Evolutionary conservation across 1,140 invertebrate genomes (phyloP), one percentile per base, ranked within the genome.

Genomic region (Ceratosolen fusciceps): DNA sequence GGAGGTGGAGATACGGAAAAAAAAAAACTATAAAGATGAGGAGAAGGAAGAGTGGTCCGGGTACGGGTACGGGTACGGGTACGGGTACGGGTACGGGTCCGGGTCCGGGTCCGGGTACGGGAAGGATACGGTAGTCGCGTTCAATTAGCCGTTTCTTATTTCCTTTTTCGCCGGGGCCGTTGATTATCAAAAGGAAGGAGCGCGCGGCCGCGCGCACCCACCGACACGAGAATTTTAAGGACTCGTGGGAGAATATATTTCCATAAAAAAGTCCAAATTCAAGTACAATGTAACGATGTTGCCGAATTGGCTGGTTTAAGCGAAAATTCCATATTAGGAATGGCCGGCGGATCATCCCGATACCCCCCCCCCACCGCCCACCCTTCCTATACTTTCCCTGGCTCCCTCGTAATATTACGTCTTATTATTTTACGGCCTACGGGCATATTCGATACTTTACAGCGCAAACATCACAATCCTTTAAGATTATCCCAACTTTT

Each of bases 141-240:
- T 74, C 77, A 79, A 79, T 79, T 79, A 79, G 72, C 77, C 74
- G 52, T 74, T 74, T 79, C 71, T 79, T 74, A 68, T 56, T 31
- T 39, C 43, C n/a, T n/a, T 31, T 9, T 34, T 14, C 16, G 3
- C 10, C 24, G n/a, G 26, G 31, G 37, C 76, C n/a, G n/a, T 71
- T 34, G 39, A 74, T 74, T 74, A 74, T 56, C 24, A 39, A 67
- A 31, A 47, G 49, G 1, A 68, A 68, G 1, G 24, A 26, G 47
- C 24, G 29, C 8, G 56, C 24, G 56, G 5, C 21, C 39, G 67
- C 8, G 1, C 19, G n/a, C 8, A 19, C 24, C n/a, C 8, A 19
- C 24, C n/a, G 4, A 12, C 8, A 37, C 54, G 39, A 24, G 29
- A 9, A 76, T 39, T 24, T 76, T 39, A 62, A 71, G 47, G 21